A percentile compares a stretch with the other conserved stretches of the same genome.
Evolutionary conservation across 2,797 vertebrate genomes (phyloP).

Genomic region (Crypturellus tataupa): DNA sequence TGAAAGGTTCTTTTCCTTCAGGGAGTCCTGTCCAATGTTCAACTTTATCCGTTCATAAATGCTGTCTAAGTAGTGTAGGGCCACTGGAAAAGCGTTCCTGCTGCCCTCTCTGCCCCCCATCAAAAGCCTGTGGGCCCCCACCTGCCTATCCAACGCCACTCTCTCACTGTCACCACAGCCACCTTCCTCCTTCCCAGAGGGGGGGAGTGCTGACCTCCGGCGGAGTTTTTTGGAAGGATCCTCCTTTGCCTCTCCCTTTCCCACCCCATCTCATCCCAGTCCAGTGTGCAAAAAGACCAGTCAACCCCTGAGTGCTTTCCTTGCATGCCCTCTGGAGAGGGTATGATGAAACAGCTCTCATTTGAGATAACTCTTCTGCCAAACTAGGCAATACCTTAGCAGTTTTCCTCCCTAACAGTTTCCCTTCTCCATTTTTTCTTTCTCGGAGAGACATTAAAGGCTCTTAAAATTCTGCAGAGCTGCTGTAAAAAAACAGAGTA

Average conservation of each 20-base stretch:
- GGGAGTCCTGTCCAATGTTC: conserved; percentile 77
- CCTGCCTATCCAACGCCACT: conserved; percentile 46
- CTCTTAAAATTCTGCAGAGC: background rate
- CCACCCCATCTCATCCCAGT: background rate
- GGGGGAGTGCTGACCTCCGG: background rate
- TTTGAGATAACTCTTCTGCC: background rate
- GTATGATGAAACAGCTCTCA: background rate
- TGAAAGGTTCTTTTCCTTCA: conserved; percentile 81
- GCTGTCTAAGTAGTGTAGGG: conserved; percentile 69
- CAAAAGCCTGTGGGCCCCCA: conserved; percentile 1
- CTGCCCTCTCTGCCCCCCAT: background rate
- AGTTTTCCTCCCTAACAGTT: background rate
- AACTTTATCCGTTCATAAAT: conserved; percentile 61
- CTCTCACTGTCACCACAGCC: background rate
- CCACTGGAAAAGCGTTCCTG: conserved; percentile 46
- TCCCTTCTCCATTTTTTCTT: background rate
- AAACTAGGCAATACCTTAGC: fast-evolving
- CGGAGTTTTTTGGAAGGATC: background rate
- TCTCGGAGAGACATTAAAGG: background rate
- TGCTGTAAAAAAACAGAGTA: background rate
- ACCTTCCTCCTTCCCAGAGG: background rate
- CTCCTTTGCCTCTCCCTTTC: background rate
- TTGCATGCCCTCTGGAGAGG: background rate
- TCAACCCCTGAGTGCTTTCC: background rate
- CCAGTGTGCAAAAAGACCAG: background rate